A percentile compares a stretch with the other conserved stretches of the same genome.
phyloP scores from a whole-genome alignment of 2,888 invertebrate species.

The Limulus polyphemus region DNA sequence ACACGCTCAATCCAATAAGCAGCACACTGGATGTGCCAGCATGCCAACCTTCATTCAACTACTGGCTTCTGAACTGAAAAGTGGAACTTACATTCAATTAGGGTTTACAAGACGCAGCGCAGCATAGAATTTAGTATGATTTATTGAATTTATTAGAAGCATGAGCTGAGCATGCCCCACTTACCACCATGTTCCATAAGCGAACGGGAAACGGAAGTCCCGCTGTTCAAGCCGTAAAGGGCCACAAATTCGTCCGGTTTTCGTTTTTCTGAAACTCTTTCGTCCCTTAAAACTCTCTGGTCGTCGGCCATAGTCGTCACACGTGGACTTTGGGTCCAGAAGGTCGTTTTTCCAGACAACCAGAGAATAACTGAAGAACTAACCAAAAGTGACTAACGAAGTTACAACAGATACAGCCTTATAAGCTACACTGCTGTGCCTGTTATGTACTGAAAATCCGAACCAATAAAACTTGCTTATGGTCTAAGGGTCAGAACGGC shows the following conservation, averaged over 20 bases:
- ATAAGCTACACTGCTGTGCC: conserved; percentile 21
- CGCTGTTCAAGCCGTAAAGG: conserved; percentile 54
- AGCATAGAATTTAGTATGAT: conserved; percentile 17
- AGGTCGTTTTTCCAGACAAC: not conserved
- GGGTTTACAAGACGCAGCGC: no score
- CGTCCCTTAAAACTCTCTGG: conserved; percentile 34
- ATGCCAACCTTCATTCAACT: no score
- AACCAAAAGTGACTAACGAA: conserved; percentile 37
- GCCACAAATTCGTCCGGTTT: conserved; percentile 72
- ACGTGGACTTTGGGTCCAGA: conserved; percentile 12
- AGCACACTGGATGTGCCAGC: no score
- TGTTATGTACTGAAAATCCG: no score
- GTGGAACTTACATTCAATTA: no score
- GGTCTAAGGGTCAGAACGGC: no score
- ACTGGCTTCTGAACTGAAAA: no score
- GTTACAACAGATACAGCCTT: conserved; percentile 32
- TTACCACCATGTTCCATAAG: conserved; percentile 24
- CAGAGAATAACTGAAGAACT: conserved; percentile 32
- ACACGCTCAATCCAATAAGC: no score
- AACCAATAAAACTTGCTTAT: no score
- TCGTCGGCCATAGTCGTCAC: conserved; percentile 32
- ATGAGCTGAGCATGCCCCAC: conserved; percentile 6
- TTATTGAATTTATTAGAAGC: conserved; percentile 22
- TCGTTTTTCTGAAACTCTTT: conserved; percentile 36
- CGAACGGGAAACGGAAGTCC: conserved; percentile 27